A percentile compares a stretch with the other conserved stretches of the same genome.
phyloP scores from a whole-genome alignment of 2,888 invertebrate genomes.

The Scaeva pyrastri region DNA sequence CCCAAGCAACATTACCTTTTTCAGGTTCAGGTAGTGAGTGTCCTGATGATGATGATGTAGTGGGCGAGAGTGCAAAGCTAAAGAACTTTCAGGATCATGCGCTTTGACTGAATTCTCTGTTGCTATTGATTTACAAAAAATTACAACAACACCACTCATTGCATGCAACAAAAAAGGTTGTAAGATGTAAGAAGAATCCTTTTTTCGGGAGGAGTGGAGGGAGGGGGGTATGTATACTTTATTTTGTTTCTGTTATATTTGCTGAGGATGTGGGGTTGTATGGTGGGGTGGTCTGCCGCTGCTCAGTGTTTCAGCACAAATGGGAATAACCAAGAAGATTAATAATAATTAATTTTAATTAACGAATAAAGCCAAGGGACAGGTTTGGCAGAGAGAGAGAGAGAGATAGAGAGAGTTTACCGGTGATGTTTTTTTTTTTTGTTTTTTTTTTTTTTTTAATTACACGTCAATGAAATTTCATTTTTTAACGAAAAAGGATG shows the following conservation, averaged over 20 bases:
- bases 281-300: slow-evolving; percentile 8
- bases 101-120: slow-evolving; percentile 54
- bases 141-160: slow-evolving; percentile 28
- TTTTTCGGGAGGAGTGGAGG: slow-evolving; percentile 27
- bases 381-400: slow-evolving; percentile 20
- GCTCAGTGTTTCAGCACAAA: slow-evolving; percentile 70
- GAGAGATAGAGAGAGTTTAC: slow-evolving; percentile 33
- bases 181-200: slow-evolving; percentile 69
- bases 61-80: slow-evolving; percentile 62
- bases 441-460: slow-evolving; percentile 26
- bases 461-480: slow-evolving; percentile 59
- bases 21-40: slow-evolving; percentile 64
- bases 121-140: slow-evolving; percentile 72
- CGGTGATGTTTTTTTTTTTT: slow-evolving; percentile 24
- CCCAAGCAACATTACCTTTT: slow-evolving; percentile 49
- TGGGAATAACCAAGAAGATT: slow-evolving; percentile 75
- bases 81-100: slow-evolving; percentile 73
- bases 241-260: slow-evolving; percentile 23
- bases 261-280: neutral
- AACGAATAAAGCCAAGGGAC: slow-evolving; percentile 62
- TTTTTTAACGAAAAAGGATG: slow-evolving; percentile 12
- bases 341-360: slow-evolving; percentile 76
- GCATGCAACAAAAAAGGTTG: slow-evolving; percentile 59
- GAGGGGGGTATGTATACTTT: too few relatives aligned
- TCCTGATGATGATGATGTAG: slow-evolving; percentile 66